These are phyloP conservation scores for Pleuronectes platessa DNA, from an alignment of 2,113 vertebrate genomes.

Conservation along the genomic window DNA sequence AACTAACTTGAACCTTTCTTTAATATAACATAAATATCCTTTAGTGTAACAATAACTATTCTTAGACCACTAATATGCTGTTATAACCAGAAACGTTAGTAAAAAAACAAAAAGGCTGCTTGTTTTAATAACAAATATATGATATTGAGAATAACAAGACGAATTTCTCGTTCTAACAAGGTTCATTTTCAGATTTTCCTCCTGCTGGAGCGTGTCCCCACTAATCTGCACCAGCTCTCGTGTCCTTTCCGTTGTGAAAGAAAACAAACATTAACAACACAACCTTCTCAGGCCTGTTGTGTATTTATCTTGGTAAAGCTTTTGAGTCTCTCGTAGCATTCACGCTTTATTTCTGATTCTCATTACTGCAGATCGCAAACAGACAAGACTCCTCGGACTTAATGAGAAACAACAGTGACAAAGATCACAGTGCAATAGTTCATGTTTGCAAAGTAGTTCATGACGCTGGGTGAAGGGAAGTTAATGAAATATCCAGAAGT, in stretches of 20 bases:
- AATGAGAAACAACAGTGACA: background rate
- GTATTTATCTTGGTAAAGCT: slow-evolving; percentile 5
- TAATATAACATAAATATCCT: too few species aligned
- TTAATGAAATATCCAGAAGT: background rate
- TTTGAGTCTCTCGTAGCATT: slow-evolving; percentile 20
- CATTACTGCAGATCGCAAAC: background rate
- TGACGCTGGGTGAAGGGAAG: background rate
- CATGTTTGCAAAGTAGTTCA: background rate
- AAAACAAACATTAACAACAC: slow-evolving; percentile 7
- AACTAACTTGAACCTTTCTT: too few species aligned
- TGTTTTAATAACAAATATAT: background rate
- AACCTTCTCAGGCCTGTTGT: background rate
- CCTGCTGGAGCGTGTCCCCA: background rate
- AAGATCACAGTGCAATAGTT: slow-evolving; percentile 6
- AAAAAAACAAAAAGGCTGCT: too few species aligned
- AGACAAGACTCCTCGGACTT: background rate
- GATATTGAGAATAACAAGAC: too few species aligned
- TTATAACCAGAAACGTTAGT: too few species aligned
- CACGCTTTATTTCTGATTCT: slow-evolving; percentile 25
- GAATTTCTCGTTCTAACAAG: too few species aligned
- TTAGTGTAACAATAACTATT: too few species aligned
- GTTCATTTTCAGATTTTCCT: background rate
- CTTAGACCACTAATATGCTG: too few species aligned
- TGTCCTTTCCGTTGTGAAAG: slow-evolving; percentile 14
- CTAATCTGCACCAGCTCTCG: slow-evolving; percentile 6